A percentile compares a stretch with the other conserved stretches of the same genome.
phyloP scores from a whole-genome alignment of 2,888 invertebrate species.

The Nysson spinosus region DNA sequence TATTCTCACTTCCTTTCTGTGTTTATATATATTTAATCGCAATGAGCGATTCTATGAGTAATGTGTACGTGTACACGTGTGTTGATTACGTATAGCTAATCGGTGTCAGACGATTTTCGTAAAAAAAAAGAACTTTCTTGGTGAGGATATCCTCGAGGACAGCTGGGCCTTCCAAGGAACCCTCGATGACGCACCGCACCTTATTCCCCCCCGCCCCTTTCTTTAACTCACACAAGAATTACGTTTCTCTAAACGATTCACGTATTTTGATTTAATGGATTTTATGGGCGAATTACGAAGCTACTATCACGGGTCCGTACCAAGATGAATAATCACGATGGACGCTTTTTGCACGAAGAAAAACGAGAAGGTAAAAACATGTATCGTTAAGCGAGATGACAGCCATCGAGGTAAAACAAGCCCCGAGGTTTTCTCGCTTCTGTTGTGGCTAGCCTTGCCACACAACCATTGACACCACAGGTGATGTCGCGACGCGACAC shows the following conservation, averaged over 20 bases:
- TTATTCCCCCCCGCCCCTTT: no score
- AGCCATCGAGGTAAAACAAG: conserved; percentile 60
- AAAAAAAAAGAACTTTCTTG: neutral
- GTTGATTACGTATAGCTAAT: no score
- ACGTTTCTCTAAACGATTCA: conserved; percentile 27
- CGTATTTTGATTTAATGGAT: neutral
- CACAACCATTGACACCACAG: conserved; percentile 39
- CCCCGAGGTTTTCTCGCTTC: conserved; percentile 55
- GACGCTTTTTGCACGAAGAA: conserved; percentile 16
- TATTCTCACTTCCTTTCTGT: conserved; percentile 25
- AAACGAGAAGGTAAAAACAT: conserved; percentile 57
- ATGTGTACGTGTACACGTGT: no score
- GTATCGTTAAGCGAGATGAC: conserved; percentile 67
- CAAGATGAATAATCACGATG: conserved; percentile 7
- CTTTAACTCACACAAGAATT: no score
- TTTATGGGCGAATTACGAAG: neutral
- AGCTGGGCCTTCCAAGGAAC: conserved; percentile 48
- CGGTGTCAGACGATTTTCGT: no score
- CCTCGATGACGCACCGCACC: conserved; percentile 47
- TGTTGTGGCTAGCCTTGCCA: conserved; percentile 63
- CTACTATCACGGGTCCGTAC: no score
- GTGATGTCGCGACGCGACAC: conserved; percentile 34
- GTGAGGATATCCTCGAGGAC: conserved; percentile 15
- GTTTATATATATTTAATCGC: no score
- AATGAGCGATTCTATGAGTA: no score